Percentiles rank a stretch among this genome's conserved stretches.
Conservation (phyloP, 2,797 vertebrate genomes). For the Antrozous pallidus region DNA sequence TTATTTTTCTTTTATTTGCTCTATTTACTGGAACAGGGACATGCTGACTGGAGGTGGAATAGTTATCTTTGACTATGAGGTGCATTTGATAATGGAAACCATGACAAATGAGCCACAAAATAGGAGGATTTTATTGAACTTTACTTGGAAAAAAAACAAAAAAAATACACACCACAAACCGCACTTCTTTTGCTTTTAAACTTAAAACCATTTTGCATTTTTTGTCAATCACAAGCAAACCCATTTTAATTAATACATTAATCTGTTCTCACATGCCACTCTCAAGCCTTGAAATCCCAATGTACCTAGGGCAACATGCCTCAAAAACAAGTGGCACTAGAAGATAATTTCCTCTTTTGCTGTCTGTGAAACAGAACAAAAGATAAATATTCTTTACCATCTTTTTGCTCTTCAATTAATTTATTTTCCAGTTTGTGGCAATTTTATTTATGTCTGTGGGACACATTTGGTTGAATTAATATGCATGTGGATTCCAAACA, state of each 20-base stretch:
- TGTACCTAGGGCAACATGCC: not conserved
- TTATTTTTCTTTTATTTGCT: not conserved
- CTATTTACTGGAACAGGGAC: not conserved
- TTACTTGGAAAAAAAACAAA: not conserved
- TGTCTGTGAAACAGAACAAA: not conserved
- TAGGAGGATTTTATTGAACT: not conserved
- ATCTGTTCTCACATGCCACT: not conserved
- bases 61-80: not conserved
- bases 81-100: not conserved
- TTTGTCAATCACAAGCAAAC: not conserved
- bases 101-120: not conserved
- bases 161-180: not conserved
- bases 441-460: not conserved
- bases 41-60: not conserved
- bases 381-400: not conserved
- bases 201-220: not conserved
- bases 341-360: not conserved
- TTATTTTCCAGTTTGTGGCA: not conserved
- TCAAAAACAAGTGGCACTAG: not conserved
- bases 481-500: not conserved
- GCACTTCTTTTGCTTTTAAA: not conserved
- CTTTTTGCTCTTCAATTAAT: slow-evolving; percentile 23
- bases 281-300: not conserved
- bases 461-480: not conserved
- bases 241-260: not conserved